phyloP scores from a whole-genome alignment of 1,140 invertebrate species.

The Heliconius congener region DNA sequence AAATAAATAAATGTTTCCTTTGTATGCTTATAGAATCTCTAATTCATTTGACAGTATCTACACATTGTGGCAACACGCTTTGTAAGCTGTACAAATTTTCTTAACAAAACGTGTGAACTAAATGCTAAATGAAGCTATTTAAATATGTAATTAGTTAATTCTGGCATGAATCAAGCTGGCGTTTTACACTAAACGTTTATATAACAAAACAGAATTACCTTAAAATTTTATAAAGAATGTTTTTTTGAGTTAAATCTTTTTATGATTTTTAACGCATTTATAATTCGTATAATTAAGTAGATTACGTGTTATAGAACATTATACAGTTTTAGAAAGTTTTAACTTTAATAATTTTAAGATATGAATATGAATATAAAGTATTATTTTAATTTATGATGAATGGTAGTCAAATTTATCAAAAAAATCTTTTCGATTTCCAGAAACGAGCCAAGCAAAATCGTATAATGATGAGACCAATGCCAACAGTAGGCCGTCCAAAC shows the following conservation, averaged over 20 bases:
- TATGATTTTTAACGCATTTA: background rate
- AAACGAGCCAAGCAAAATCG: conserved; percentile 77
- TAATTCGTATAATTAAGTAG: background rate
- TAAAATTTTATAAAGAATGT: background rate
- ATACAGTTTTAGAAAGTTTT: background rate
- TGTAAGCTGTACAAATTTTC: background rate
- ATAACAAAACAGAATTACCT: too few species aligned
- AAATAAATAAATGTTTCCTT: too few species aligned
- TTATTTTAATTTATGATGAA: too few species aligned
- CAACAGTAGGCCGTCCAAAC: conserved; percentile 57
- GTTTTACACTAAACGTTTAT: background rate
- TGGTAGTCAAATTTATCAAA: background rate
- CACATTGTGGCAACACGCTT: background rate
- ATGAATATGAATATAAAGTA: too few species aligned
- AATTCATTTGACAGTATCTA: too few species aligned
- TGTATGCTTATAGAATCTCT: too few species aligned
- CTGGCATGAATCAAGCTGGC: background rate
- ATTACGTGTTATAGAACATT: background rate
- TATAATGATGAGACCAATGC: conserved; percentile 72
- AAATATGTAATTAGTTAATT: background rate
- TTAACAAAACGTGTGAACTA: conserved; percentile 5
- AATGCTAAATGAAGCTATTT: background rate
- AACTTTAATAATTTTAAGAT: background rate
- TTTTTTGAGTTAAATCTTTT: background rate
- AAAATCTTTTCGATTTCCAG: conserved; percentile 53